Evolutionary conservation across 1,140 invertebrate species (phyloP), one percentile per base, ranked within the genome.

Genomic region (Heliconius nattereri): DNA sequence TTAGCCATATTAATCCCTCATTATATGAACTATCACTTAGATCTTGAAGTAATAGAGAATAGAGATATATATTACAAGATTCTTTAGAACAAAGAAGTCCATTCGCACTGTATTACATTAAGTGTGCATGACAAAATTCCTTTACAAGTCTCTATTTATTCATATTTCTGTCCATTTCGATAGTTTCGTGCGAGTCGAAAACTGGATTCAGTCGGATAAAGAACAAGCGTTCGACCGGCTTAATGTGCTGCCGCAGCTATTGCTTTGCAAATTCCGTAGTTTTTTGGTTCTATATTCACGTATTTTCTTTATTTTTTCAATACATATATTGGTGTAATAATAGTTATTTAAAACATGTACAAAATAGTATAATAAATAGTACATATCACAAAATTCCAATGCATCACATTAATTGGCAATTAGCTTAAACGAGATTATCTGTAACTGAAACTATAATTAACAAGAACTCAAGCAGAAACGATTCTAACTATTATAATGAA

Each of bases 381-480:
- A 57, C 20, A 57, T 8, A 57, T 23, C 54, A n/a, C 54, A n/a
- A 57, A 20, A 57, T 57, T 57, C 3, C 54, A 57, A 23, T n/a
- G 54, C 20, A 57, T 57, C 20, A n/a, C 19, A 57, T 57, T n/a
- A 20, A 57, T 57, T 57, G 54, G 54, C 54, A 57, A 57, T 57
- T 57, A 57, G 54, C 54, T n/a, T 57, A 20, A 20, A 3, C 8
- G 52, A 57, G 54, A 8, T 57, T 57, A 57, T 3, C 20, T 57
- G 52, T 57, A 57, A 23, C 7, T 57, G 54, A 57, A 57, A 57
- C 54, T 57, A 57, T 57, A 57, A 57, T 57, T 57, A 57, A 57
- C n/a, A 23, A n/a, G 8, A 49, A 20, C 52, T 57, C 19, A 8
- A 57, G 2, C 20, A n/a, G 20, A 57, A 57, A 23, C n/a, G 0